A percentile compares a stretch with the other conserved stretches of the same genome.
Conservation (phyloP, 2,888 invertebrate genomes). For the Drosophila atripex region DNA sequence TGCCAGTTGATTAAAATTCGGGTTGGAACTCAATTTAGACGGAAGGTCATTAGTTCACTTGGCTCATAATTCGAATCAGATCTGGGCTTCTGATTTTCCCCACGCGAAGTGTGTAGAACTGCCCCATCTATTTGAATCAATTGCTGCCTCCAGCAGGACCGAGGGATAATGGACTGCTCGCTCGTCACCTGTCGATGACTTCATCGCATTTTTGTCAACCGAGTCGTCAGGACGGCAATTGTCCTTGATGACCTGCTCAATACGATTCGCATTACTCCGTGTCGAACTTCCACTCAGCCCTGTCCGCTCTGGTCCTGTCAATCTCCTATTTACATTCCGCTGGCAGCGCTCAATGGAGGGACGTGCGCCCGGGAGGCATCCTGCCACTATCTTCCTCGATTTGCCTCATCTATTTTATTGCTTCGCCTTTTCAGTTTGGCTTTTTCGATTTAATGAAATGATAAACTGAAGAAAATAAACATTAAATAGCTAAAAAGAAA, state of each 20-base stretch:
- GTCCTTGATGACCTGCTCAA: constrained; percentile 54
- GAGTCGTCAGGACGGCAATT: constrained; percentile 21
- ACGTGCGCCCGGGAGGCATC: constrained; percentile 21
- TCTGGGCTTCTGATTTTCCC: not conserved
- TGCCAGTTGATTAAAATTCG: constrained; percentile 18
- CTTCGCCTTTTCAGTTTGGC: constrained; percentile 18
- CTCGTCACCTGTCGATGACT: constrained; percentile 47
- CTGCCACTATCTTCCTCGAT: constrained; percentile 23
- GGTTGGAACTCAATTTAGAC: constrained; percentile 4
- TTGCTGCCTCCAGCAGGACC: not conserved
- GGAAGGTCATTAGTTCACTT: not conserved
- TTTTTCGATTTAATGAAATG: constrained; percentile 73
- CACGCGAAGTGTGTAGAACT: too few relatives aligned
- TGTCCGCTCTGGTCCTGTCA: constrained; percentile 49
- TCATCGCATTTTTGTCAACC: constrained; percentile 38
- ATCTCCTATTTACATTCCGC: constrained; percentile 67
- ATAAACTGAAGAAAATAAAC: constrained; percentile 49
- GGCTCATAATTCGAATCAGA: not conserved
- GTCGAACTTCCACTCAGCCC: constrained; percentile 39
- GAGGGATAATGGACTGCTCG: constrained; percentile 54
- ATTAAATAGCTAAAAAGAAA: not conserved
- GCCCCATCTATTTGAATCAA: too few relatives aligned
- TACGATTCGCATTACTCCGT: constrained; percentile 39
- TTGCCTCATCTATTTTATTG: constrained; percentile 12
- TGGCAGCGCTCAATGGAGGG: constrained; percentile 54